Evolutionary conservation across 2,888 invertebrate species (phyloP).

Genomic region (Trichopoda pennipes): DNA sequence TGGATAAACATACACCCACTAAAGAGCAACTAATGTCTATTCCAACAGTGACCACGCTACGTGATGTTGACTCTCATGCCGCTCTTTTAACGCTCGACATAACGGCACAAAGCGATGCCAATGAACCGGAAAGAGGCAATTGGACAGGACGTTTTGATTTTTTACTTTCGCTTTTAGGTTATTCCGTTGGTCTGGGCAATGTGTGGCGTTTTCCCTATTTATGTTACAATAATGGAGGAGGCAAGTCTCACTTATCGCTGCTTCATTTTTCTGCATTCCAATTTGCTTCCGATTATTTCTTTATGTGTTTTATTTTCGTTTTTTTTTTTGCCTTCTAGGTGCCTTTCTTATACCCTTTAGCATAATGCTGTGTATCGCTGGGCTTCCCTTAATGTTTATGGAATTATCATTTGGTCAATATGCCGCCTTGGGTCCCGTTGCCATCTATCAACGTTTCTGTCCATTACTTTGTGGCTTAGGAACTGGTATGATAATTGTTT

Average conservation of each 20-base stretch:
- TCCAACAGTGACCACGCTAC: slow-evolving; percentile 74
- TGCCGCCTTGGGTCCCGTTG: slow-evolving; percentile 89
- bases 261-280: neutral
- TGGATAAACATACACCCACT: slow-evolving; percentile 58
- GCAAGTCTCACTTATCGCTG: slow-evolving; percentile 77
- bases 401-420: slow-evolving; percentile 93
- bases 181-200: slow-evolving; percentile 88
- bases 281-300: too few species aligned
- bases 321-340: slow-evolving; percentile 81
- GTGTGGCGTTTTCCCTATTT: slow-evolving; percentile 89
- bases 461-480: slow-evolving; percentile 87
- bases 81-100: slow-evolving; percentile 76
- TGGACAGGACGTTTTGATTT: slow-evolving; percentile 90
- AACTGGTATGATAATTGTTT: slow-evolving; percentile 89
- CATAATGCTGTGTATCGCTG: slow-evolving; percentile 89
- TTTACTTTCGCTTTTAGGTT: slow-evolving; percentile 86
- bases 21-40: slow-evolving; percentile 47
- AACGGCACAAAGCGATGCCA: slow-evolving; percentile 60
- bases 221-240: slow-evolving; percentile 89
- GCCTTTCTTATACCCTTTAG: slow-evolving; percentile 92
- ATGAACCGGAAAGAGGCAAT: slow-evolving; percentile 84
- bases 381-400: slow-evolving; percentile 91
- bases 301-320: neutral
- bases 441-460: slow-evolving; percentile 89
- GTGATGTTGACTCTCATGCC: slow-evolving; percentile 77